phyloP scores from a whole-genome alignment of 92 coral and sea anemone species.

The Zoanthus sociatus region DNA sequence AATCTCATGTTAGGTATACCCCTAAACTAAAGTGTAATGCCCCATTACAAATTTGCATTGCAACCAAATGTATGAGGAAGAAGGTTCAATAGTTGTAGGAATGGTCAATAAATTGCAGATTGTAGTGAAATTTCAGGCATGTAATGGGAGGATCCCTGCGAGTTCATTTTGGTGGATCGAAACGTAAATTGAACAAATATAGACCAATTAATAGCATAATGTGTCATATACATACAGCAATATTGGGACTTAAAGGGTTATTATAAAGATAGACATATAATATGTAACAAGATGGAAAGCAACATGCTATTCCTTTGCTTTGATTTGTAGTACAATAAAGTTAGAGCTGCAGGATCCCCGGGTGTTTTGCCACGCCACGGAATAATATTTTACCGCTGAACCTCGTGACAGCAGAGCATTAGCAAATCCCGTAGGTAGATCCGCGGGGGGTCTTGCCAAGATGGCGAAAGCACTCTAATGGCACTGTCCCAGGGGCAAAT shows the following conservation, averaged over 20 bases:
- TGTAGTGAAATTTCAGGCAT: conserved; percentile 17
- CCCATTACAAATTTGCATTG: background rate
- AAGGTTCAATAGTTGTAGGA: conserved; percentile 8
- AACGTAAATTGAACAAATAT: conserved; percentile 11
- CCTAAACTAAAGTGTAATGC: background rate
- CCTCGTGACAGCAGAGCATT: background rate
- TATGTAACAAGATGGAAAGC: conserved; percentile 46
- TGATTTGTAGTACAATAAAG: conserved; percentile 49
- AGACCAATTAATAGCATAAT: conserved; percentile 26
- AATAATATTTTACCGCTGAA: conserved; percentile 1
- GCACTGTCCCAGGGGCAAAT: too few species aligned
- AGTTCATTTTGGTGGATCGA: conserved; percentile 18
- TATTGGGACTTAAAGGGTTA: conserved; percentile 26
- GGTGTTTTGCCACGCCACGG: too few species aligned
- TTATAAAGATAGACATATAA: conserved; percentile 44
- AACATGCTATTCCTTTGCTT: conserved; percentile 49
- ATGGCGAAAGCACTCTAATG: too few species aligned
- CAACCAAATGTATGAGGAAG: conserved; percentile 28
- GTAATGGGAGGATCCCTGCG: conserved; percentile 19
- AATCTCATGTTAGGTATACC: conserved; percentile 25
- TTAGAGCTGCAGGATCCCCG: too few species aligned
- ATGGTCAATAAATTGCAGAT: conserved; percentile 17
- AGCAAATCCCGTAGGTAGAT: background rate
- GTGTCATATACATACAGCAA: conserved; percentile 39
- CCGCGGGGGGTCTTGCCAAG: background rate